Evolutionary conservation across 1,140 invertebrate genomes (phyloP), one percentile per base, ranked within the genome.

Genomic region (Lasioglossum baleicum): DNA sequence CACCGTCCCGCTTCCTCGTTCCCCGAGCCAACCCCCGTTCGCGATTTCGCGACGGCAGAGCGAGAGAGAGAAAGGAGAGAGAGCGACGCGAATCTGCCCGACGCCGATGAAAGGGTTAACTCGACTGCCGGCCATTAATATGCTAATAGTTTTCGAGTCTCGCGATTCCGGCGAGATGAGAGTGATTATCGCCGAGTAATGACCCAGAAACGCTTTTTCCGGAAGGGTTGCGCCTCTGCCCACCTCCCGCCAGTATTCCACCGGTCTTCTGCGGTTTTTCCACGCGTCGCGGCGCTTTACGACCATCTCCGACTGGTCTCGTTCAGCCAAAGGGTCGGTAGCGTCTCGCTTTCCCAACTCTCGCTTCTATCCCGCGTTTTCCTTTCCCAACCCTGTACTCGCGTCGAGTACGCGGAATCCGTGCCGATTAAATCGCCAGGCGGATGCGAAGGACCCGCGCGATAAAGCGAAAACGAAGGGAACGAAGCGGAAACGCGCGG

Each of bases 101-200:
- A 90, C 89, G 88, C 89, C 90, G 91, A 93, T 93, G 92, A 93
- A 93, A 93, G 92, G 92, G 92, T 93, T 93, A 93, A 93, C 92
- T 92, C 83, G 89, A 92, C 92, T 93, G 91, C 90, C 92, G 88
- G 83, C 91, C 91, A 93, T 93, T 93, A 93, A 93, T 93, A 93
- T 93, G 92, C 92, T 93, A 93, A 93, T 93, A 93, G 92, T 92
- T 92, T 92, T 90, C 91, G 91, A 93, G 91, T 92, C 91, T 93
- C 89, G 86, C 90, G 91, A 93, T 92, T 92, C 90, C 89, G 85
- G 90, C 91, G 90, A n/a, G 92, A 91, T 90, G 91, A 92, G 90
- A 92, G 91, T 92, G 91, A 93, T 93, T 92, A 92, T 92, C 84
- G 83, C 71, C 80, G 89, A 83, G 90, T 93, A 93, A 93, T 93